A percentile compares a stretch with the other conserved stretches of the same genome.
Conservation (phyloP, 2,113 vertebrate genomes). For the Blennius ocellaris region DNA sequence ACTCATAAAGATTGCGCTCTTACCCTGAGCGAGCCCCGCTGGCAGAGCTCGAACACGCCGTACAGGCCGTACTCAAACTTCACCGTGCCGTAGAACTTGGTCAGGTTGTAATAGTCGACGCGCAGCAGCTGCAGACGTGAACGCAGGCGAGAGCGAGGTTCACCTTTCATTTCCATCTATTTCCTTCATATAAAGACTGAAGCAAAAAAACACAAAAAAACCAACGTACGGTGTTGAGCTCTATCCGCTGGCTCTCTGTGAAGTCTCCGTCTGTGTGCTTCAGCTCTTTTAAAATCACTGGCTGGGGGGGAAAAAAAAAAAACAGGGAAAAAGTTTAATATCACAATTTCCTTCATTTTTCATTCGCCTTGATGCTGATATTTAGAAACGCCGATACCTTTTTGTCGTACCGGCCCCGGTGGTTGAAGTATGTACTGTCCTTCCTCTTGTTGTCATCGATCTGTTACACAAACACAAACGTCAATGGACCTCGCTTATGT, state of each 20-base stretch:
- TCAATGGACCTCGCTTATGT: too few relatives aligned
- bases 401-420: conserved; percentile 92
- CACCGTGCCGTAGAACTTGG: conserved; percentile 97
- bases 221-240: conserved; percentile 91
- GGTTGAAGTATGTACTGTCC: conserved; percentile 84
- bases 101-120: conserved; percentile 98
- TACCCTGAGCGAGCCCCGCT: conserved; percentile 95
- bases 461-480: conserved; percentile 73
- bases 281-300: conserved; percentile 93
- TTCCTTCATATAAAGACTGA: background rate
- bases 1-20: too few relatives aligned
- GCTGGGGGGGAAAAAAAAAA: conserved; percentile 74
- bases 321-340: background rate
- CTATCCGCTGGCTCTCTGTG: conserved; percentile 90
- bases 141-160: background rate
- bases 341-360: background rate
- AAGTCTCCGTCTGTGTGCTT: conserved; percentile 91
- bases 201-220: background rate
- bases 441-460: conserved; percentile 94
- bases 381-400: conserved; percentile 83
- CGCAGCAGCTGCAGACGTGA: conserved; percentile 86
- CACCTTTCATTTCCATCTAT: too few relatives aligned
- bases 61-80: conserved; percentile 92
- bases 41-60: conserved; percentile 93
- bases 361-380: background rate